phyloP scores from a whole-genome alignment of 2,113 vertebrate species.

The Odobenus rosmarus region DNA sequence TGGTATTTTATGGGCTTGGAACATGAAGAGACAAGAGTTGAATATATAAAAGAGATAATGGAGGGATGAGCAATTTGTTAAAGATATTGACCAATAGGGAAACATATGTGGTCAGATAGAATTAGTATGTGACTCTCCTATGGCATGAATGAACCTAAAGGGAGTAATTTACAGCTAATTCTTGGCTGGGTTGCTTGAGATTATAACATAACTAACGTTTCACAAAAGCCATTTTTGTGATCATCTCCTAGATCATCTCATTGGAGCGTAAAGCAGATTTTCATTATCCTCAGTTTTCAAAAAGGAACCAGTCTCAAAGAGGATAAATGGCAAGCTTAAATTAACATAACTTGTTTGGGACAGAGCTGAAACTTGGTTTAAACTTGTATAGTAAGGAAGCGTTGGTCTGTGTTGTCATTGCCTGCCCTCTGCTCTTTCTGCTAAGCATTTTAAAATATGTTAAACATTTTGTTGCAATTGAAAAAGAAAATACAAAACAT shows the following conservation, averaged over 20 bases:
- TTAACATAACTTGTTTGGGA: neutral
- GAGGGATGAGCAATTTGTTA: neutral
- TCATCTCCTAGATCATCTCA: neutral
- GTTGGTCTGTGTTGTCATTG: neutral
- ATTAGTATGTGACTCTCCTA: neutral
- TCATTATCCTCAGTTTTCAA: conserved; percentile 11
- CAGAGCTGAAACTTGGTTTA: neutral
- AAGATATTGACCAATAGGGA: neutral
- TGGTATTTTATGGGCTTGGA: neutral
- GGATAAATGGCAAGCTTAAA: neutral
- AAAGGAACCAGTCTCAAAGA: neutral
- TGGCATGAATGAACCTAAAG: neutral
- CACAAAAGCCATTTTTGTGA: neutral
- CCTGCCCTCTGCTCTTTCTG: neutral
- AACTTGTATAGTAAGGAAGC: neutral
- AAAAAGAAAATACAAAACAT: neutral
- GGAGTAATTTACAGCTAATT: neutral
- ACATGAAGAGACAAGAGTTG: neutral
- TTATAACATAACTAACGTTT: neutral
- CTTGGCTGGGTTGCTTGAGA: neutral
- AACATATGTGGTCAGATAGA: neutral
- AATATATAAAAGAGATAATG: neutral
- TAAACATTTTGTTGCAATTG: neutral
- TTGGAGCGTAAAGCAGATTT: neutral
- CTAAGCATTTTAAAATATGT: conserved; percentile 31